Percentiles rank a stretch among this genome's conserved stretches.
Evolutionary conservation across 2,797 vertebrate genomes (phyloP).

Genomic region (Hydrocynus forskahlii): DNA sequence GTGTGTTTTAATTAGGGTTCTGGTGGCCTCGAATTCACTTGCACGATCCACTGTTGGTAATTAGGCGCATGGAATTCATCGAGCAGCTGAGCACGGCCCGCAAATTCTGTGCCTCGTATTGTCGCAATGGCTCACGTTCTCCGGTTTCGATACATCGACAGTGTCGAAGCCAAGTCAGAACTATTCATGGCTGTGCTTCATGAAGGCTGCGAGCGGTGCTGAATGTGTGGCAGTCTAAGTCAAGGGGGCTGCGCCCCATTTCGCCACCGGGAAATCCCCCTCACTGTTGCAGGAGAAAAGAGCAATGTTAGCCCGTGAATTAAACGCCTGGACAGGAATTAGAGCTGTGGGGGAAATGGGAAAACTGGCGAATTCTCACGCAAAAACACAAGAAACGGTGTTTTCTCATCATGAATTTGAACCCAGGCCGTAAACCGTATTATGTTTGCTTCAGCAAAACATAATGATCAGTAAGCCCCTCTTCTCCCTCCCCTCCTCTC

Average conservation of each 20-base stretch:
- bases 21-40: background rate
- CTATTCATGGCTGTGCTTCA: background rate
- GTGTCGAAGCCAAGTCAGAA: background rate
- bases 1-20: background rate
- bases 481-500: no score
- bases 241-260: background rate
- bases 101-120: background rate
- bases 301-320: background rate
- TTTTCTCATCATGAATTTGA: background rate
- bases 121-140: background rate
- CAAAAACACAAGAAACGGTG: background rate
- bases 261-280: background rate
- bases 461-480: background rate
- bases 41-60: background rate
- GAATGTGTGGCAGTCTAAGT: background rate
- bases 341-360: background rate
- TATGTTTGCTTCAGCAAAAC: background rate
- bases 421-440: background rate
- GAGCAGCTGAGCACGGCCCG: background rate
- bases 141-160: background rate
- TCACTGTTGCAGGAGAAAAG: background rate
- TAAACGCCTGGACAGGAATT: background rate
- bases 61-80: background rate
- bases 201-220: background rate
- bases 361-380: background rate